These are phyloP conservation scores for Zonitis immaculata DNA, from an alignment of 2,888 invertebrate species.

Conservation along the genomic window DNA sequence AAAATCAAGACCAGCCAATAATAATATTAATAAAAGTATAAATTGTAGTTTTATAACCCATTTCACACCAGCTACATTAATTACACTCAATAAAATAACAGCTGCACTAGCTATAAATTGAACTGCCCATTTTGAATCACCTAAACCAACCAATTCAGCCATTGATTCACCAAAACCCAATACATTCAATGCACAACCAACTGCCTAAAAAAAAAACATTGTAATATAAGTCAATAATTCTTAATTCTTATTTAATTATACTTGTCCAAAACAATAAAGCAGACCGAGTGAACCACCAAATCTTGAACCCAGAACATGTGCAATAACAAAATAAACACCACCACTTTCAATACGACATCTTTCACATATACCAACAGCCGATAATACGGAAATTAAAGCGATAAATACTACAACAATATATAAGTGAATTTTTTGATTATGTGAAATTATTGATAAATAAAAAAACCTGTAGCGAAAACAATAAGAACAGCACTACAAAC, in stretches of 20 bases:
- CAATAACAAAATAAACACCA: constrained; percentile 93
- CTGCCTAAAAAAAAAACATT: too few relatives aligned
- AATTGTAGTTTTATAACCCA: constrained; percentile 97
- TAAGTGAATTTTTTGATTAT: too few relatives aligned
- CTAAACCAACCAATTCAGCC: constrained; percentile 72
- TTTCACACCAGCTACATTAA: constrained; percentile 95
- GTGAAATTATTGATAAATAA: too few relatives aligned
- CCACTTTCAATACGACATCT: constrained; percentile 92
- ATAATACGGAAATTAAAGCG: constrained; percentile 86
- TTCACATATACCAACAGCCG: constrained; percentile 95
- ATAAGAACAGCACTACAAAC: constrained; percentile 75
- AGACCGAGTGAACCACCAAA: constrained; percentile 91
- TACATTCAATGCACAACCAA: constrained; percentile 93
- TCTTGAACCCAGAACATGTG: constrained; percentile 89
- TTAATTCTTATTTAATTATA: too few relatives aligned
- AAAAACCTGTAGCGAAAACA: constrained; percentile 77
- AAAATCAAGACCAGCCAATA: constrained; percentile 88
- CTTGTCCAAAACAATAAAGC: constrained; percentile 95
- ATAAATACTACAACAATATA: constrained; percentile 72
- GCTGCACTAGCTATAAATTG: constrained; percentile 84
- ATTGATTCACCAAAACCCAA: constrained; percentile 97
- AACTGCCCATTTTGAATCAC: constrained; percentile 73
- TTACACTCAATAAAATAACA: constrained; percentile 78
- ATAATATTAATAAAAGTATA: constrained; percentile 74
- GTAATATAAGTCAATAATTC: too few relatives aligned